phyloP scores from a whole-genome alignment of 2,113 vertebrate genomes.

The Galbula dea region DNA sequence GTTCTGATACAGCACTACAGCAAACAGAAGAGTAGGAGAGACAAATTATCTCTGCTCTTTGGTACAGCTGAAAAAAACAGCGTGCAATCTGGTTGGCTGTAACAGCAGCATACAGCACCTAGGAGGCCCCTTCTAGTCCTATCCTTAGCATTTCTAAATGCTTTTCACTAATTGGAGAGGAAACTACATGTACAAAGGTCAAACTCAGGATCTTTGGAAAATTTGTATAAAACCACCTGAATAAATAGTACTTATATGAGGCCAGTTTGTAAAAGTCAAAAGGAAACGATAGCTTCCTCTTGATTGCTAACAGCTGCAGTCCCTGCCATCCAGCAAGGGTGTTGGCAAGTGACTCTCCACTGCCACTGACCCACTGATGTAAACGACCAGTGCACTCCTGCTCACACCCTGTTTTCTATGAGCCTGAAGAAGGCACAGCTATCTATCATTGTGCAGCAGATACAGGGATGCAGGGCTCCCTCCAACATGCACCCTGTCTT shows the following conservation, averaged over 20 bases:
- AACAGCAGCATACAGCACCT: background rate
- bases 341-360: background rate
- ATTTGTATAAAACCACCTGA: slow-evolving; percentile 53
- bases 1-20: background rate
- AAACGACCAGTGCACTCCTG: rapidly evolving
- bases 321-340: slow-evolving; percentile 11
- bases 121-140: background rate
- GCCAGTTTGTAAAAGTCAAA: slow-evolving; percentile 44
- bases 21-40: background rate
- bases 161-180: slow-evolving; percentile 21
- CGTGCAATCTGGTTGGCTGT: background rate
- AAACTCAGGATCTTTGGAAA: slow-evolving; percentile 9
- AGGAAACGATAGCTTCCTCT: slow-evolving; percentile 47
- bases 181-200: background rate
- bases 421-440: background rate
- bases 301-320: slow-evolving; percentile 32
- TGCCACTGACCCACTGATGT: rapidly evolving
- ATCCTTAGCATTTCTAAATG: slow-evolving; percentile 19
- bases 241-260: slow-evolving; percentile 36
- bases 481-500: background rate
- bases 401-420: background rate
- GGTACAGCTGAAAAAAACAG: background rate
- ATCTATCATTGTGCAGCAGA: background rate
- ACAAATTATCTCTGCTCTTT: background rate
- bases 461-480: background rate